These are phyloP conservation scores for Harmothoe impar DNA, from an alignment of 2,888 invertebrate species.

Conservation along the genomic window DNA sequence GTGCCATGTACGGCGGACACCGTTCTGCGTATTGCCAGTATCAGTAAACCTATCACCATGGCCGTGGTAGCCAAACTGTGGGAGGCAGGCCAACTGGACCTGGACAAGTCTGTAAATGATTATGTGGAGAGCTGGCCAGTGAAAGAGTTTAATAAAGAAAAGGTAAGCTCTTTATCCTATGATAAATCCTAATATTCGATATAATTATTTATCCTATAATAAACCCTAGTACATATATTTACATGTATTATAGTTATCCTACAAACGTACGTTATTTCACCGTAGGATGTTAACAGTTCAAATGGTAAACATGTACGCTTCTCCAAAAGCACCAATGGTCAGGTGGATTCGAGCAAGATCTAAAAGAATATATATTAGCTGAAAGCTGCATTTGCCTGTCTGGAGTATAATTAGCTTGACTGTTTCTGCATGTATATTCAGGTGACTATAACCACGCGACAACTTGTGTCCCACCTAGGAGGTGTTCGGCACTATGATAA, in stretches of 20 bases:
- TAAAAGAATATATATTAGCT: too few relatives aligned
- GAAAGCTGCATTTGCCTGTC: too few relatives aligned
- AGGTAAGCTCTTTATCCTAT: conserved; percentile 80
- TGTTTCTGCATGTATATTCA: conserved; percentile 63
- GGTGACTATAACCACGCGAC: conserved; percentile 85
- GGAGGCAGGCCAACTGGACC: conserved; percentile 85
- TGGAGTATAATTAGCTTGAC: too few relatives aligned
- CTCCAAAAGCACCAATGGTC: too few relatives aligned
- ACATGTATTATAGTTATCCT: too few relatives aligned
- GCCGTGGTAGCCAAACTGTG: conserved; percentile 85
- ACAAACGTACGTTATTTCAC: too few relatives aligned
- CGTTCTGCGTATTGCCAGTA: conserved; percentile 86
- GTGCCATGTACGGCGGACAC: conserved; percentile 83
- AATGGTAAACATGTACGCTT: too few relatives aligned
- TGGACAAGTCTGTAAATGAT: conserved; percentile 85
- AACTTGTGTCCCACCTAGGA: conserved; percentile 85
- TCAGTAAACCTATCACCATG: conserved; percentile 86
- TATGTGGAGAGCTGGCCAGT: conserved; percentile 85
- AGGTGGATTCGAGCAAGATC: too few relatives aligned
- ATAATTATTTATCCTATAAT: background rate
- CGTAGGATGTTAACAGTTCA: too few relatives aligned
- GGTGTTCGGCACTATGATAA: conserved; percentile 86
- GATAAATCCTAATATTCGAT: conserved; percentile 34
- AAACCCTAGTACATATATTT: background rate
- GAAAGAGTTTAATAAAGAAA: conserved; percentile 84